Evolutionary conservation across 2,888 invertebrate genomes (phyloP), one percentile per base, ranked within the genome.

Genomic region (Leptinotarsa haldemani): DNA sequence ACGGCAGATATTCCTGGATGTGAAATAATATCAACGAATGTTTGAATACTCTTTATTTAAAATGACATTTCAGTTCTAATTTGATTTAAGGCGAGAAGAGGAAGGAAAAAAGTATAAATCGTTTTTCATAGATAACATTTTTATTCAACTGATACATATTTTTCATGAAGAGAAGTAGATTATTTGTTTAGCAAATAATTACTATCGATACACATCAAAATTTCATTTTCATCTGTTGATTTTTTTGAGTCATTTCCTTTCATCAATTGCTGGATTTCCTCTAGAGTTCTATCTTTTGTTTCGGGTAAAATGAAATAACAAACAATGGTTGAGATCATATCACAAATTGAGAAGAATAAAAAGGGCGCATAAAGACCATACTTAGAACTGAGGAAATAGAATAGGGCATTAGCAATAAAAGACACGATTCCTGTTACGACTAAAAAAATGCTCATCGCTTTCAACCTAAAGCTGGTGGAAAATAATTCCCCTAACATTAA

Each of bases 401-500:
- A 65, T 18, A 65, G 12, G 20, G 46, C 15, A 15, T 13, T 46
- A 20, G 48, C 7, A 47, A 1, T 48, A 20, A 46, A 5, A 12
- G 20, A 16, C 18, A 16, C 16, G 12, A 40, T 16, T 20, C 65
- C 46, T 48, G 2, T 13, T 16, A 13, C 2, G 0, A 65, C 22
- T 48, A 48, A 22, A 7, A 20, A n/a, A 22, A 65, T 13, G 16
- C 46, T 22, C 22, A 65, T 48, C 0, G 20, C 65, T 20, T 46
- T 65, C 16, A 48, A 47, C 22, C 48, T 18, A 15, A 48, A 46
- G 13, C 65, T 84, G 3, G 83, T 80, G 7, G 84, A 83, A 72
- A 84, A 85, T 22, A 85, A 69, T 73, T 85, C 85, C 20, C 84
- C 82, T n/a, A 82, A 56, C 80, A 85, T 81, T 20, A 84, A 73